These are phyloP conservation scores for Bagarius yarrelli DNA, from an alignment of 2,113 vertebrate species.

Conservation along the genomic window DNA sequence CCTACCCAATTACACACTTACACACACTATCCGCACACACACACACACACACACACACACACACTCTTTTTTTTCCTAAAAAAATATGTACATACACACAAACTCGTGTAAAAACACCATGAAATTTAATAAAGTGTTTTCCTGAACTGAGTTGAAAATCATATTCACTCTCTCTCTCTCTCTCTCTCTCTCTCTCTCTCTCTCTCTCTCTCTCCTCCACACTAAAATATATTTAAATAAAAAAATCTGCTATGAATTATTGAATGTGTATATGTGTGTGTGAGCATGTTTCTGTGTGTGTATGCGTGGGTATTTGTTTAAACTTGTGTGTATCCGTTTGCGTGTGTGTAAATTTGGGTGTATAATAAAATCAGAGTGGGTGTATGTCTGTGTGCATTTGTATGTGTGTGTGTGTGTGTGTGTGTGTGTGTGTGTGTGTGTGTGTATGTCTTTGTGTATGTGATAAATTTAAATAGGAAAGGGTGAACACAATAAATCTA, in stretches of 20 bases:
- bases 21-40: not conserved
- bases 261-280: not conserved
- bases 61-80: not conserved
- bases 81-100: slow-evolving; percentile 2
- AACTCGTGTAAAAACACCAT: not conserved
- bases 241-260: not conserved
- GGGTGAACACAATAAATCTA: slow-evolving; percentile 85
- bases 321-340: not conserved
- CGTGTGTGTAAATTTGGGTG: not conserved
- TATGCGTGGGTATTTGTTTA: not conserved
- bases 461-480: slow-evolving; percentile 82
- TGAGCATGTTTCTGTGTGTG: not conserved
- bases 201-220: no score
- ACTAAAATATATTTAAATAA: not conserved
- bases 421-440: slow-evolving; percentile 17
- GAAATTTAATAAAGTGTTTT: no score
- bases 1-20: slow-evolving; percentile 53
- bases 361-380: no score
- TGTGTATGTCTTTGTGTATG: slow-evolving; percentile 24
- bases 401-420: slow-evolving; percentile 33
- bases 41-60: slow-evolving; percentile 15
- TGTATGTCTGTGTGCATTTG: not conserved
- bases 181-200: no score
- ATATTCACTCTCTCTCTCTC: no score
- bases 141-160: not conserved